phyloP scores from a whole-genome alignment of 2,113 vertebrate species.

The Aphyosemion australe region DNA sequence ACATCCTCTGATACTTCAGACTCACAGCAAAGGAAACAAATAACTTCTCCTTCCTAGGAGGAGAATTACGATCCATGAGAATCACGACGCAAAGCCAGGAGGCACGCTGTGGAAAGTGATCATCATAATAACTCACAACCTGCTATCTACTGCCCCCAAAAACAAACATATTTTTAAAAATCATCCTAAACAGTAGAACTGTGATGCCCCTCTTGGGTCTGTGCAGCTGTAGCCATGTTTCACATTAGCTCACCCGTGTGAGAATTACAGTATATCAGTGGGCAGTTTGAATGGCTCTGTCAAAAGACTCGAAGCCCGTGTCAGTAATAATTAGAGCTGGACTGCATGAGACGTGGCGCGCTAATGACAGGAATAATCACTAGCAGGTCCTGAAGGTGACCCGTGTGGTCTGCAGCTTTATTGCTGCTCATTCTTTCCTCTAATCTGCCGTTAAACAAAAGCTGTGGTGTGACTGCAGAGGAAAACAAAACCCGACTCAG shows the following conservation, averaged over 20 bases:
- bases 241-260: constrained; percentile 65
- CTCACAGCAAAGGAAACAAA: not conserved
- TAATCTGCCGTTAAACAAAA: constrained; percentile 64
- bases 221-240: constrained; percentile 72
- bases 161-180: no score
- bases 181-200: constrained; percentile 18
- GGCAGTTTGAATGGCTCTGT: constrained; percentile 49
- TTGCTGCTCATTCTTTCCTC: constrained; percentile 49
- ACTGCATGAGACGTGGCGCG: constrained; percentile 41
- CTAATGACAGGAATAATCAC: constrained; percentile 65
- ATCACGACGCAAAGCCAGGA: not conserved
- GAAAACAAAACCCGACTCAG: constrained; percentile 4
- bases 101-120: constrained; percentile 31
- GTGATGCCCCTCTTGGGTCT: constrained; percentile 56
- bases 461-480: constrained; percentile 43
- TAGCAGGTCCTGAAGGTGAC: constrained; percentile 73
- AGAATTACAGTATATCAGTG: constrained; percentile 53
- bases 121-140: constrained; percentile 68
- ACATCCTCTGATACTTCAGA: constrained; percentile 16
- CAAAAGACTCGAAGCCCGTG: constrained; percentile 49
- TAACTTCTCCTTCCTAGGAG: not conserved
- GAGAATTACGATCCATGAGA: constrained; percentile 46
- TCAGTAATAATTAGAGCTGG: constrained; percentile 54
- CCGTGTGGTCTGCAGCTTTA: constrained; percentile 52
- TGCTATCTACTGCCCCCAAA: constrained; percentile 47